phyloP scores from a whole-genome alignment of 2,113 vertebrate genomes.

The Neogobius melanostomus region DNA sequence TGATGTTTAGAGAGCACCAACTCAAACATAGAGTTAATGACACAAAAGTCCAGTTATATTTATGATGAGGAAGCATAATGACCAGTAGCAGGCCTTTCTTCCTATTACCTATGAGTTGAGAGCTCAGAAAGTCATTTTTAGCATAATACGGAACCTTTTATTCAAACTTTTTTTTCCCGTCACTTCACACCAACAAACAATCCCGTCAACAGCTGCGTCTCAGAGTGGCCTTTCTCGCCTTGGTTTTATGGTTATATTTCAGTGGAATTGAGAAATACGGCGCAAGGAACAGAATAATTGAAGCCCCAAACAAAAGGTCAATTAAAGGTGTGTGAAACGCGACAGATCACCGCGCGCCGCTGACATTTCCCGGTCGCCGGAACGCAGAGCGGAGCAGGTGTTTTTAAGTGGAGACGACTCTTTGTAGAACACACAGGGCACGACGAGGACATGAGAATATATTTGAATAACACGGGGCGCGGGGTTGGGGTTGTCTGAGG shows the following conservation, averaged over 20 bases:
- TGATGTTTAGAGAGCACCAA: too few relatives aligned
- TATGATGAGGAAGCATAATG: too few relatives aligned
- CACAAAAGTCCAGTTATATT: too few relatives aligned
- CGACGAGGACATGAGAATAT: not conserved
- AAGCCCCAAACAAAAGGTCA: constrained; percentile 52
- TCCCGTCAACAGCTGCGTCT: constrained; percentile 28
- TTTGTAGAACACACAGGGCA: not conserved
- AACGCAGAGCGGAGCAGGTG: not conserved
- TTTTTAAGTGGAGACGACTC: not conserved
- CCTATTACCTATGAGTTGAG: too few relatives aligned
- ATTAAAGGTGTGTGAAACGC: constrained; percentile 42
- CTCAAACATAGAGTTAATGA: too few relatives aligned
- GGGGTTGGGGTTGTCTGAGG: not conserved
- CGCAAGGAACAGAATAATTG: not conserved
- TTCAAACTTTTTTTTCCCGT: not conserved
- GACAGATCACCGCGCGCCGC: constrained; percentile 38
- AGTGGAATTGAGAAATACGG: constrained; percentile 42
- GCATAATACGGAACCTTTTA: not conserved
- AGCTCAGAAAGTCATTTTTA: too few relatives aligned
- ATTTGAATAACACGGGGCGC: not conserved
- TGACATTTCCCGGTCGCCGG: constrained; percentile 28
- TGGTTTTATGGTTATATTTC: constrained; percentile 48
- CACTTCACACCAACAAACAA: constrained; percentile 59
- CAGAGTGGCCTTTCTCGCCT: constrained; percentile 50
- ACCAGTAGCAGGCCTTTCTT: too few relatives aligned